These are phyloP conservation scores for Holothuria leucospilota DNA, from an alignment of 53 echinoderm and acorn worm genomes.

Conservation along the genomic window DNA sequence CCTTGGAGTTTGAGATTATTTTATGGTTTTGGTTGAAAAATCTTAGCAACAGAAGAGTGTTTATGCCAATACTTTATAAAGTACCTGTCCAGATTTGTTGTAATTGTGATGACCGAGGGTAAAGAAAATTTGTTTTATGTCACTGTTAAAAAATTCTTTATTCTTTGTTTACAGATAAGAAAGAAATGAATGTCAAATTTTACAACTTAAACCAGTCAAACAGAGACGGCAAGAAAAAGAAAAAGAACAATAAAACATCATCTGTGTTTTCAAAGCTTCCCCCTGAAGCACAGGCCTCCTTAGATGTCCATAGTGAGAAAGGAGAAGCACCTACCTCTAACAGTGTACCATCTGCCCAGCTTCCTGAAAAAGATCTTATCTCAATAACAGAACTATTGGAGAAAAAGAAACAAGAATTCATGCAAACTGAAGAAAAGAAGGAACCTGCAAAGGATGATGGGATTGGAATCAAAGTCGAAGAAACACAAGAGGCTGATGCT, in stretches of 20 bases:
- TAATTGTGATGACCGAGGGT: no score
- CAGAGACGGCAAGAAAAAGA: constrained; percentile 54
- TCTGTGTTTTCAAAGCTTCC: constrained; percentile 33
- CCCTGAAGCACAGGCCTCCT: background rate
- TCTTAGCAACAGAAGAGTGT: no score
- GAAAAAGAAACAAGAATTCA: constrained; percentile 57
- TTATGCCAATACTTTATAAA: no score
- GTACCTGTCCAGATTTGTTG: no score
- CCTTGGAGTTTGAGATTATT: no score
- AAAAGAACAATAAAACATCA: background rate
- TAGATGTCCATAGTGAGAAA: no score
- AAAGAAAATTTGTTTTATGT: no score
- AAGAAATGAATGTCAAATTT: constrained; percentile 43
- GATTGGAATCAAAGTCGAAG: background rate
- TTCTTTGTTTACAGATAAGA: constrained; percentile 51
- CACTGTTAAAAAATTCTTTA: no score
- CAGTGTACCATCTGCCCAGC: background rate
- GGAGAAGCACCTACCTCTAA: no score
- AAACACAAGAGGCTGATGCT: background rate
- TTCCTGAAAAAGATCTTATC: constrained; percentile 20
- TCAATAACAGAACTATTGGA: constrained; percentile 54
- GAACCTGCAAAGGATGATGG: background rate
- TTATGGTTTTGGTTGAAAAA: no score
- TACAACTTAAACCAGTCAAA: constrained; percentile 32
- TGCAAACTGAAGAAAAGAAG: background rate